These are phyloP conservation scores for Drosophila pruinosa DNA, from an alignment of 1,140 invertebrate genomes.

Conservation along the genomic window DNA sequence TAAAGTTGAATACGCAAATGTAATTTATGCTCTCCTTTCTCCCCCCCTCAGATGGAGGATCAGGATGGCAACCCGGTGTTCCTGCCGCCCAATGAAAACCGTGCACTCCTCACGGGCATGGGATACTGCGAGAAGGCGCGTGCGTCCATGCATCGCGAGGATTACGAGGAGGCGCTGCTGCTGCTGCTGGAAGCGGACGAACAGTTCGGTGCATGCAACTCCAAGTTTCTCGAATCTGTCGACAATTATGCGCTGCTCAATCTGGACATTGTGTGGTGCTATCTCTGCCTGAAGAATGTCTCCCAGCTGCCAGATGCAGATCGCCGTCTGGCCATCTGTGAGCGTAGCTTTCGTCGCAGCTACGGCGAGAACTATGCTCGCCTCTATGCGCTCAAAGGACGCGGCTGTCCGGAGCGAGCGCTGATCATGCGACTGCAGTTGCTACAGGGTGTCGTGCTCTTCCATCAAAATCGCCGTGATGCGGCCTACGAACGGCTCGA, in stretches of 20 bases:
- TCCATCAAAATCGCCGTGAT: constrained; percentile 87
- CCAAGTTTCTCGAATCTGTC: constrained; percentile 87
- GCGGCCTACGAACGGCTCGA: constrained; percentile 85
- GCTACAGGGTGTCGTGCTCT: constrained; percentile 90
- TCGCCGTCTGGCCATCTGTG: constrained; percentile 86
- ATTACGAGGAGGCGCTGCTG: constrained; percentile 88
- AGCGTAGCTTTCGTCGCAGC: constrained; percentile 86
- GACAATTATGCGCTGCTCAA: constrained; percentile 92
- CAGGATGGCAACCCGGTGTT: constrained; percentile 89
- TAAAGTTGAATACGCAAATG: too few species aligned
- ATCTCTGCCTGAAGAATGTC: constrained; percentile 88
- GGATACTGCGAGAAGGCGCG: constrained; percentile 91
- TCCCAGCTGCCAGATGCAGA: constrained; percentile 89
- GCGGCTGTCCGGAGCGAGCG: constrained; percentile 87
- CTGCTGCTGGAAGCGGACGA: constrained; percentile 90
- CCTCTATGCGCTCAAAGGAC: constrained; percentile 87
- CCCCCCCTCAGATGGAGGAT: constrained; percentile 86
- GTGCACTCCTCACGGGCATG: constrained; percentile 88
- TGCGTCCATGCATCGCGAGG: constrained; percentile 86
- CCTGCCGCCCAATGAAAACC: constrained; percentile 87
- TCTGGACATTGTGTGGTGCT: constrained; percentile 93
- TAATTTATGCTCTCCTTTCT: not conserved
- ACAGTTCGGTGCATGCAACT: constrained; percentile 88
- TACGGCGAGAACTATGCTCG: constrained; percentile 89
- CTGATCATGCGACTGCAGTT: constrained; percentile 90